Percentiles rank a stretch among this genome's conserved stretches.
Conservation (phyloP, 2,113 vertebrate species). For the Dermatemys mawii region DNA sequence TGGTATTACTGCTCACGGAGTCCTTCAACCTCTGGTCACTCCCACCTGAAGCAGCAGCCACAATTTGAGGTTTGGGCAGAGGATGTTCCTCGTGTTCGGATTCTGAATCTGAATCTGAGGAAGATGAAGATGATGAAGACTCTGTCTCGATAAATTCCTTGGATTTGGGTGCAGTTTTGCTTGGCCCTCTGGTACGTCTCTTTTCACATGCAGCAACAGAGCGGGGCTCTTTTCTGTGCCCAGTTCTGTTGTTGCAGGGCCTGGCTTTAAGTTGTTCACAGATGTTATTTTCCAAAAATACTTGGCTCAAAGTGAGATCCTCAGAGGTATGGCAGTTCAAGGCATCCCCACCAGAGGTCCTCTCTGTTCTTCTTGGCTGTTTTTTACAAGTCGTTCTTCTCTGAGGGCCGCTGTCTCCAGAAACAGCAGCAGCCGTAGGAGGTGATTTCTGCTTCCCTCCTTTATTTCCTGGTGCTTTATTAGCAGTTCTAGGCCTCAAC, state of each 20-base stretch:
- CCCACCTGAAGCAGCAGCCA: slow-evolving; percentile 69
- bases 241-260: slow-evolving; percentile 63
- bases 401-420: slow-evolving; percentile 56
- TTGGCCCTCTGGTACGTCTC: slow-evolving; percentile 71
- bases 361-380: slow-evolving; percentile 68
- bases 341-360: slow-evolving; percentile 61
- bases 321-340: slow-evolving; percentile 63
- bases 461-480: slow-evolving; percentile 80
- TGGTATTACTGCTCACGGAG: background rate
- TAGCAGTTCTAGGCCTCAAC: slow-evolving; percentile 76
- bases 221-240: slow-evolving; percentile 69
- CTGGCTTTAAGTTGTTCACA: slow-evolving; percentile 67
- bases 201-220: slow-evolving; percentile 64
- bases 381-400: slow-evolving; percentile 75
- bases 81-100: slow-evolving; percentile 77
- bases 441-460: slow-evolving; percentile 81
- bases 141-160: slow-evolving; percentile 82
- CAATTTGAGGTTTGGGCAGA: slow-evolving; percentile 76
- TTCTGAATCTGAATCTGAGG: slow-evolving; percentile 87
- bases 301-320: slow-evolving; percentile 56
- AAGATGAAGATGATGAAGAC: slow-evolving; percentile 81
- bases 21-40: slow-evolving; percentile 79
- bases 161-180: slow-evolving; percentile 76
- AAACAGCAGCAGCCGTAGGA: slow-evolving; percentile 61
- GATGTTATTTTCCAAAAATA: slow-evolving; percentile 53